Base-by-base conservation (phyloP, 2,888 invertebrate genomes). In the Patella caerulea region DNA sequence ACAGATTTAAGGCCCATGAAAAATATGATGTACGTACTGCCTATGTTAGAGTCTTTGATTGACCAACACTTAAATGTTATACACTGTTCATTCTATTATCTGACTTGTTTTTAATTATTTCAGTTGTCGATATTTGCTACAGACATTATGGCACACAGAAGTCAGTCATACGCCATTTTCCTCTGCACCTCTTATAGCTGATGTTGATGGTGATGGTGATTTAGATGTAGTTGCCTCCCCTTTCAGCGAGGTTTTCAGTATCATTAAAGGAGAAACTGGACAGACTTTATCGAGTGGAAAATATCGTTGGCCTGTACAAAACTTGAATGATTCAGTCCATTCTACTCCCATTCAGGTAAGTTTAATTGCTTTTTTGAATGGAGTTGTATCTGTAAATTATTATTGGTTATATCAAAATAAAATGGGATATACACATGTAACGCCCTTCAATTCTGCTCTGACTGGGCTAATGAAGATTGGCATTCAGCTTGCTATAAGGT, bases 281-380 rank as follows among this genome's bases (percentile, higher is more conserved):
- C 85, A 86, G 69, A 59, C 79, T 7, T 72, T 84, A 34, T 81
- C 83, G 11, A 52, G 85, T 9, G 75, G 81, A 14, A 79, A 85
- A 24, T 81, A 87, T 7, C 82, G 84, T 70, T 91, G 90, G 90
- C 90, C 91, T 11, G 84, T 86, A 72, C 86, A 87, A 73, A 86
- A 87, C 74, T 79, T 87, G 54, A 88, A 89, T 72, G 86, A 84
- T 52, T 88, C 90, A 4, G 82, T 90, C 15, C 85, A 89, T 80
- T 82, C 90, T 7, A 88, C 88, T 79, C 90, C 91, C 53, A 74
- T 91, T 19, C 89, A 89, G 87, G 90, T 90, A 79, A 56, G n/a
- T 56, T n/a, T 56, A 15, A 56, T 56, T 56, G 56, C n/a, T 56
- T 56, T 56, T 56, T 17, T 56, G 7, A 4, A 3, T 17, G 56